Evolutionary conservation across 1,140 invertebrate genomes (phyloP), one percentile per base, ranked within the genome.

Genomic region (Patella vulgata): DNA sequence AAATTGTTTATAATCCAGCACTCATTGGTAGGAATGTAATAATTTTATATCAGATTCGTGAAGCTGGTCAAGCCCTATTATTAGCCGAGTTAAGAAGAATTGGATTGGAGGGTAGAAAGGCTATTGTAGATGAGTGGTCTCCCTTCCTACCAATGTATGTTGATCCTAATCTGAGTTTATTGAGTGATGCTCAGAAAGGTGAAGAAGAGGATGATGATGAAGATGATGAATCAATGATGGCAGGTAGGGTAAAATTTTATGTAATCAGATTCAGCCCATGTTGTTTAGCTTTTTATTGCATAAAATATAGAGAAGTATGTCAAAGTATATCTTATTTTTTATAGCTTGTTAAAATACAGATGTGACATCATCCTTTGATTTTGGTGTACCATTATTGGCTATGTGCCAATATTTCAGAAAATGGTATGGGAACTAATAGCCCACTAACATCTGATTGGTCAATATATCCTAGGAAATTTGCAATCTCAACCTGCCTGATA

Each of bases 31-130:
- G n/a, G n/a, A n/a, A n/a, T n/a, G n/a, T n/a, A n/a, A n/a, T n/a
- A n/a, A n/a, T 23, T 42, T 43, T 63, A 61, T 61, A 56, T 31
- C 66, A 91, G 89, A 90, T 93, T 28, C 85, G 97, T 11, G 95
- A 98, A 85, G 97, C 97, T 0, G 93, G 96, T 0, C 97, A 99
- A 82, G 96, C 97, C 25, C 86, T 99, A 1, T 83, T 99, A 0
- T 85, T 99, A 6, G 95, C 96, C 8, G 97, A 99, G 85, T 85
- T 99, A 1, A 90, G 91, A 44, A 88, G 93, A 84, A 89, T 99
- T 84, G 96, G 96, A 12, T 89, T 92, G 0, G 93, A 95, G 44
- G 96, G 96, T 1, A 89, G 97, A 25, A 96, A 97, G 85, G 86
- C 90, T 1, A 84, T 99, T 9, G 93, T 99, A 0, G 95, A 99